Percentiles rank a stretch among this genome's conserved stretches.
These are phyloP conservation scores for Glaucidium brasilianum DNA, from an alignment of 2,113 vertebrate species.

Conservation along the genomic window DNA sequence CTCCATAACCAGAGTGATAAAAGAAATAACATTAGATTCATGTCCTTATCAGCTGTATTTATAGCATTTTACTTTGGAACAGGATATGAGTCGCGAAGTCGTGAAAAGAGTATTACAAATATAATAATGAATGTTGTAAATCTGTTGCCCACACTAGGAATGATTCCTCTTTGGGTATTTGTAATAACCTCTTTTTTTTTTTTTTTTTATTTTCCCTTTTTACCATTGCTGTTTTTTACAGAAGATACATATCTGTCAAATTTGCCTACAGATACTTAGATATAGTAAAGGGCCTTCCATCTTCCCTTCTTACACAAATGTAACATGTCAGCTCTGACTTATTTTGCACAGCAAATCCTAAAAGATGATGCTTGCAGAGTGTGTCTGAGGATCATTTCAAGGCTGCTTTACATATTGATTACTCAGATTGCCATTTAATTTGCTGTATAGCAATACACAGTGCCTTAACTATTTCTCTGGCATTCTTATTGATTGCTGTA, in stretches of 20 bases:
- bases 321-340: neutral
- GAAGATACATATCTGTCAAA: neutral
- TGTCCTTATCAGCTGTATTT: conserved; percentile 11
- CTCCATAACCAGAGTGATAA: neutral
- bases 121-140: conserved; percentile 23
- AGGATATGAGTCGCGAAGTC: conserved; percentile 10
- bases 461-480: conserved; percentile 56
- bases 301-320: neutral
- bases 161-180: neutral
- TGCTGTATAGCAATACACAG: conserved; percentile 63
- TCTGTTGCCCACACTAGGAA: conserved; percentile 14
- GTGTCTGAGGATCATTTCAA: conserved; percentile 24
- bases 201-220: neutral
- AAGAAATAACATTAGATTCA: neutral
- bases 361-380: neutral
- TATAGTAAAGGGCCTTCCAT: neutral
- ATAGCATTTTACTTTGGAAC: conserved; percentile 10
- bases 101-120: neutral
- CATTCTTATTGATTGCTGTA: conserved; percentile 71
- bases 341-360: conserved; percentile 18
- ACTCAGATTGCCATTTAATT: conserved; percentile 73
- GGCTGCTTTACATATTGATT: conserved; percentile 73
- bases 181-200: neutral
- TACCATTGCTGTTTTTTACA: neutral
- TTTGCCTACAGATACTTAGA: neutral